Base-by-base conservation (phyloP, 2,888 invertebrate species). In the Caenorhabditis angaria region DNA sequence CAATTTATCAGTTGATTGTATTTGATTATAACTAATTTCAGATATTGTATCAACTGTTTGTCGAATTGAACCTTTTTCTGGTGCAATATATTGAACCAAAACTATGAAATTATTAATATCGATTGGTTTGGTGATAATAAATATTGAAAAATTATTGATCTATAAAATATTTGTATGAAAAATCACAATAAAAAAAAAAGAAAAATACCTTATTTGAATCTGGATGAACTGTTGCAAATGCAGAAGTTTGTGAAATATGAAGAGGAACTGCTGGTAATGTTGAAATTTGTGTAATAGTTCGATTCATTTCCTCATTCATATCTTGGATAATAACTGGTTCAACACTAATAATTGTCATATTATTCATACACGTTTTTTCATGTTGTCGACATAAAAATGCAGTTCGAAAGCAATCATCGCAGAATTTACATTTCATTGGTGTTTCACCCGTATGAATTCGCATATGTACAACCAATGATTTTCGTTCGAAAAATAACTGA, bases 381-480 rank as follows among this genome's bases (percentile, higher is more conserved):
- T 54, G 54, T 8, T 12, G 18, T 10, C 5, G 5, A 12, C 18
- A 22, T n/a, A 54, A 27, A 25, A 25, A 27, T 5, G 27, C 1
- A 3, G 54, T 27, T 54, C 54, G 6, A 29, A 67, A 72, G 35
- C 62, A 61, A 24, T 29, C 32, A 62, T 72, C 68, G 41, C 67
- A 67, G 20, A 54, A 65, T 27, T 56, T 54, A n/a, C 72, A 68
- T 53, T 72, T 72, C 41, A 55, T 47, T 12, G 72, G 72, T 50
- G 53, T 61, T 41, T 77, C 79, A 24, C 77, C 77, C 0, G 79
- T 69, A 32, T 79, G 79, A 14, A 70, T 66, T 18, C 77, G 50
- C 57, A 79, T 65, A 59, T 79, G 79, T 8, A 70, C 61, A 10
- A 64, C 47, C 29, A 79, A 63, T 8, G 77, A 56, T 29, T 64